Evolutionary conservation across 2,888 invertebrate genomes (phyloP), one percentile per base, ranked within the genome.

Genomic region (Sepiola atlantica): DNA sequence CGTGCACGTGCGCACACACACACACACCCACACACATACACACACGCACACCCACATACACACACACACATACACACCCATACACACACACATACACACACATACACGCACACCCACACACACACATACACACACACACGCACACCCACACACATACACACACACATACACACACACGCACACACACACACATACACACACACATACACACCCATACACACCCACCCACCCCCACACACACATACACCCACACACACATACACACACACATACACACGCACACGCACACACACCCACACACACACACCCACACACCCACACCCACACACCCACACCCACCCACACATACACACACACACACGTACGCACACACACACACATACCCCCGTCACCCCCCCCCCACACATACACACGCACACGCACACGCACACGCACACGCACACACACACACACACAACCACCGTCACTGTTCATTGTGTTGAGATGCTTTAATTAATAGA

Each of bases 381-480:
- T n/a, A n/a, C n/a, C n/a, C n/a, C 2, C n/a, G 8, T 10, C 8
- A 8, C n/a, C 3, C 8, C 2, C 77, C 10, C 10, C 2, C 77
- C n/a, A 10, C n/a, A 77, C 10, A 4, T 8, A 77, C 10, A 77
- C n/a, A 77, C 77, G 4, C 3, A 6, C 10, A 77, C n/a, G 10
- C n/a, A 6, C n/a, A 77, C 77, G 4, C 77, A 77, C 3, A 6
- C 8, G 8, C 77, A 77, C 77, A 77, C 10, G n/a, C 77, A 77
- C 77, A 77, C 77, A 77, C 77, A 77, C 77, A 77, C 77, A 77
- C 77, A 77, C 77, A 77, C 77, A 77, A n/a, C 91, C 21, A 21
- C 35, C 24, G 24, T 91, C 24, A 10, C 24, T 24, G 35, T 18
- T n/a, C 28, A 77, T 77, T 77, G 77, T 77, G 77, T 77, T 77